Base-by-base conservation (phyloP, 2,797 vertebrate species). In the Danionella dracula region DNA sequence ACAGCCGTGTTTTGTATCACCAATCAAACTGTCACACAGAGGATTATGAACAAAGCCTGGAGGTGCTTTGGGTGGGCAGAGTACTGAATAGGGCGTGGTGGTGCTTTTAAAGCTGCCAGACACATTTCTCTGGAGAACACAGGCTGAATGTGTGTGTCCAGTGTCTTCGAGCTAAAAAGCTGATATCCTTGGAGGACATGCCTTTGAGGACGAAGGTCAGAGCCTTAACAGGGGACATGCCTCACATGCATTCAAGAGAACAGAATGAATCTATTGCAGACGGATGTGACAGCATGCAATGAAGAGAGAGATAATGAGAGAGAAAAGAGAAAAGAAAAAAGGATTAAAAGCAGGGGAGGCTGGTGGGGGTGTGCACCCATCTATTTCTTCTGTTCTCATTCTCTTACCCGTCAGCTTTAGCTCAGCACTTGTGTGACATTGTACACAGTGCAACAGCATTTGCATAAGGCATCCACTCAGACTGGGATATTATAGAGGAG, bases 11-110 rank as follows among this genome's bases (percentile, higher is more conserved):
- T 72, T 70, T 70, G 66, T 76, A 53, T 63, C 45, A 16, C 57
- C 64, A 74, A 74, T 74, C 75, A 72, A 67, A 72, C 46, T 69
- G 75, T 71, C 72, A 66, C 13, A 16, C 54, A 35, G 45, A 37
- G 49, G 35, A 60, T 68, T 76, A 68, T 66, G 68, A 48, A 46
- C 44, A 62, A 59, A 63, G 27, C 64, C 13, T 45, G 10, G 57
- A 59, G 61, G 32, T 45, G 50, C 41, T 23, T 20, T 31, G 19
- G 34, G 50, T 44, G 32, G 46, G 56, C 37, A 44, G 48, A 53
- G 27, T n/a, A 34, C 46, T 60, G 16, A 41, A 45, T n/a, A 41
- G 41, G 68, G 51, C 46, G 63, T 66, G 63, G 63, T 15, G 1
- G 10, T 54, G 29, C 61, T 64, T 64, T 54, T 54, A 54, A 32